A percentile compares a stretch with the other conserved stretches of the same genome.
These are phyloP conservation scores for Nowickia ferox DNA, from an alignment of 2,888 invertebrate species.

Conservation along the genomic window DNA sequence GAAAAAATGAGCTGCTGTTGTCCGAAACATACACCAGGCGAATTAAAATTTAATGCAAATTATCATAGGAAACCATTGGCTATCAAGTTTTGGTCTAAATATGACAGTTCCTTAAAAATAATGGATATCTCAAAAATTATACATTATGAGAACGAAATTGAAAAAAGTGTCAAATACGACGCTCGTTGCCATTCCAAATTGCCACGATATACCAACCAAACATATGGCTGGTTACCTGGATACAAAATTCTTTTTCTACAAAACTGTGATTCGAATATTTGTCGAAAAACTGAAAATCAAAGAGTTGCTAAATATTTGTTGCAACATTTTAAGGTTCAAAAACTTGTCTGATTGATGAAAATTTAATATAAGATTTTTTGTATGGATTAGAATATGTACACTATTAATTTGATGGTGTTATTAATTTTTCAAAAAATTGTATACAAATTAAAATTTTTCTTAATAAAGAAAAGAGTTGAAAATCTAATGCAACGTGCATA, in stretches of 20 bases:
- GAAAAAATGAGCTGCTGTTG: slow-evolving; percentile 35
- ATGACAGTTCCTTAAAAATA: slow-evolving; percentile 10
- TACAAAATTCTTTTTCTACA: slow-evolving; percentile 61
- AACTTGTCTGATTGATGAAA: slow-evolving; percentile 16
- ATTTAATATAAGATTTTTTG: neutral
- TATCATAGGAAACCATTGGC: slow-evolving; percentile 46
- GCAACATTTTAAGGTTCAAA: slow-evolving; percentile 12
- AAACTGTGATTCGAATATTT: slow-evolving; percentile 44
- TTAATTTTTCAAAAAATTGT: too few species aligned
- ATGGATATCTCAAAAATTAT: slow-evolving; percentile 17
- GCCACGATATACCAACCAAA: slow-evolving; percentile 65
- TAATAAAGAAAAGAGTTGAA: too few species aligned
- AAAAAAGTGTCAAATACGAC: slow-evolving; percentile 50
- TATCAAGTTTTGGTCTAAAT: slow-evolving; percentile 65
- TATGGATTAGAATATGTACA: too few species aligned
- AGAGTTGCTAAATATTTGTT: slow-evolving; percentile 39
- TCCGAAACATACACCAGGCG: neutral
- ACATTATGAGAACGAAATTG: slow-evolving; percentile 57
- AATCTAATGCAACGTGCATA: too few species aligned
- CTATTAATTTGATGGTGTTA: too few species aligned
- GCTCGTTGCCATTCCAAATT: slow-evolving; percentile 59
- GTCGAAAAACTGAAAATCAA: neutral
- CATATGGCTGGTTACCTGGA: slow-evolving; percentile 69
- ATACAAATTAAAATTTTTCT: too few species aligned
- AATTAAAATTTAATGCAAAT: slow-evolving; percentile 52